Conservation (phyloP, 2,797 vertebrate genomes). For the Petrocephalus schoutedeni region DNA sequence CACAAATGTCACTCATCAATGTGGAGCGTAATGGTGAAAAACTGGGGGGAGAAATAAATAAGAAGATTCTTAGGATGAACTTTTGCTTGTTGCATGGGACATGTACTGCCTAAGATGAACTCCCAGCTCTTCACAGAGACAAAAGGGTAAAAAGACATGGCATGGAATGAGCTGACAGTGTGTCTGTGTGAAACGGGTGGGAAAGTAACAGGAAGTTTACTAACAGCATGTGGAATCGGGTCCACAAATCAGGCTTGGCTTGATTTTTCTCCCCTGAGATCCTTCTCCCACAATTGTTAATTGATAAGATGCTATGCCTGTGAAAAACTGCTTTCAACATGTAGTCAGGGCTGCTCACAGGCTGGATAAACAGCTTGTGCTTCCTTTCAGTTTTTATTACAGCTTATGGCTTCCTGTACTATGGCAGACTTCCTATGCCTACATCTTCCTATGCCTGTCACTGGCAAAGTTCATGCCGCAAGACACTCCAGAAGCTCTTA, state of each 20-base stretch:
- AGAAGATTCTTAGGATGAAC: not conserved
- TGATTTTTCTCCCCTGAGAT: not conserved
- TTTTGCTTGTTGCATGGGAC: not conserved
- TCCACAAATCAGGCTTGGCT: conserved; percentile 27
- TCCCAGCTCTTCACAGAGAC: not conserved
- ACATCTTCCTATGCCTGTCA: not conserved
- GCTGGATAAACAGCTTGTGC: conserved; percentile 36
- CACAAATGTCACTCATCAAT: not conserved
- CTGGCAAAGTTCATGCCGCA: too few species aligned
- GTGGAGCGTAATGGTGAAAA: not conserved
- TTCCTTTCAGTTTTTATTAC: conserved; percentile 43
- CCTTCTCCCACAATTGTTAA: not conserved
- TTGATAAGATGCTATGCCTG: not conserved
- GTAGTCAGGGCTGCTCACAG: not conserved
- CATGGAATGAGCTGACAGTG: not conserved
- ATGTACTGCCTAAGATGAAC: not conserved
- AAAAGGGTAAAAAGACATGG: not conserved
- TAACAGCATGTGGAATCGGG: conserved; percentile 2
- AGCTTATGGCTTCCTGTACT: conserved; percentile 23
- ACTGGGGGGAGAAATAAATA: not conserved
- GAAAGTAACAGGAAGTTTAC: not conserved
- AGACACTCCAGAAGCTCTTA: too few species aligned
- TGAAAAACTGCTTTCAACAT: not conserved
- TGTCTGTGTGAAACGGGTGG: not conserved
- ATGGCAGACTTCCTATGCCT: conserved; percentile 34